A percentile compares a stretch with the other conserved stretches of the same genome.
These are phyloP conservation scores for Xiphorhynchus erythropygius DNA, from an alignment of 2,797 vertebrate species.

Conservation along the genomic window DNA sequence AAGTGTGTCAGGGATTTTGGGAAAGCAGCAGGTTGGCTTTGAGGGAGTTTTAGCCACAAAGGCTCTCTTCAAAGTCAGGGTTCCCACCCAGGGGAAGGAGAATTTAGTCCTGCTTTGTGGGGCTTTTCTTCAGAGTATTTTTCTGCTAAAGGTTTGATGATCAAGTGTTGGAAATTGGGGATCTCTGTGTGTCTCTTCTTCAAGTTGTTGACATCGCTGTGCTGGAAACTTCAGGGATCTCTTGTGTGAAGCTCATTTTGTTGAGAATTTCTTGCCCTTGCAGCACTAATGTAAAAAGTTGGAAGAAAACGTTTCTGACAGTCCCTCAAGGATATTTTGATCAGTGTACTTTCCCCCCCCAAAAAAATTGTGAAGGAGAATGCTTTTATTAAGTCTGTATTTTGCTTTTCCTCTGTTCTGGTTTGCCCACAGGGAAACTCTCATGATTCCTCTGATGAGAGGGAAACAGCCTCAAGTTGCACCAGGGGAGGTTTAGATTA, in stretches of 20 bases:
- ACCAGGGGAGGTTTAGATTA: not conserved
- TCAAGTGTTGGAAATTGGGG: not conserved
- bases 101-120: not conserved
- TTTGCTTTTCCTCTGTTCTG: not conserved
- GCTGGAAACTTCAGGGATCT: not conserved
- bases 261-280: not conserved
- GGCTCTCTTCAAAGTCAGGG: not conserved
- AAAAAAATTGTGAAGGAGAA: not conserved
- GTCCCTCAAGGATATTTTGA: not conserved
- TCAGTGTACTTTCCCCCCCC: fast-evolving
- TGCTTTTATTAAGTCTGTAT: not conserved
- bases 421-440: not conserved
- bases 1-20: fast-evolving
- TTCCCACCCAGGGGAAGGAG: not conserved
- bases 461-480: not conserved
- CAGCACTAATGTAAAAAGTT: not conserved
- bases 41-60: not conserved
- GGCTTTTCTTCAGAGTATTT: not conserved
- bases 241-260: not conserved
- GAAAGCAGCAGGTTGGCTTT: not conserved
- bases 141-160: not conserved
- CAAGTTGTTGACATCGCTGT: not conserved
- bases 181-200: fast-evolving
- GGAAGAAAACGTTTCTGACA: not conserved
- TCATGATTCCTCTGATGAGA: not conserved